Percentiles rank a stretch among this genome's conserved stretches.
Evolutionary conservation across 2,113 vertebrate species (phyloP).

Genomic region (Eurypyga helias): DNA sequence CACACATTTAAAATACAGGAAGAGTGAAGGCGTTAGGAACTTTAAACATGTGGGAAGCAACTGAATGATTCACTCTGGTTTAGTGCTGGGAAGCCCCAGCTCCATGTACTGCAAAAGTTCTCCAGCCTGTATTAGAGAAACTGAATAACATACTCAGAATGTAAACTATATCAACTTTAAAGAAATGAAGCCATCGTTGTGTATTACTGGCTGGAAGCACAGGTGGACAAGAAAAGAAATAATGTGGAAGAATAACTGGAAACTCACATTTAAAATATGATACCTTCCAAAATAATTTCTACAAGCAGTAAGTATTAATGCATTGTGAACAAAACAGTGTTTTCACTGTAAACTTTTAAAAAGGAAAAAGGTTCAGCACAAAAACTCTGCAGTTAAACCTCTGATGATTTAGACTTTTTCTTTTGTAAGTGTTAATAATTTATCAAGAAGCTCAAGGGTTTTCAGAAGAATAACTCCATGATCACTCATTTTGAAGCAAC

Average conservation of each 20-base stretch:
- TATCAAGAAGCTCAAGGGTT: conserved; percentile 22
- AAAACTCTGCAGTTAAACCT: conserved; percentile 40
- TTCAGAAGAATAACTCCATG: conserved; percentile 3
- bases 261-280: conserved; percentile 68
- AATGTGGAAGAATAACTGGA: conserved; percentile 66
- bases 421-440: conserved; percentile 46
- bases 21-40: conserved; percentile 47
- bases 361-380: conserved; percentile 4
- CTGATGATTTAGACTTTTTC: conserved; percentile 18
- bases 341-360: conserved; percentile 52
- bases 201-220: conserved; percentile 10
- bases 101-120: neutral
- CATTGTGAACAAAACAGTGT: conserved; percentile 62
- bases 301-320: conserved; percentile 58
- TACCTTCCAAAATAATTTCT: conserved; percentile 71
- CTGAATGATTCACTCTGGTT: neutral
- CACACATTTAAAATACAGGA: conserved; percentile 26
- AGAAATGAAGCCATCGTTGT: conserved; percentile 41
- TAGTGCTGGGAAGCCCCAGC: neutral
- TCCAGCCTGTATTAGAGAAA: conserved; percentile 7
- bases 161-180: neutral
- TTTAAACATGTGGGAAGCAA: neutral
- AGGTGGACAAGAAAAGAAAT: conserved; percentile 38
- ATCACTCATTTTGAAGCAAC: neutral
- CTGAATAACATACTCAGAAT: neutral